phyloP scores from a whole-genome alignment of 35 echinoderm and acorn worm genomes.

The Apostichopus californicus region DNA sequence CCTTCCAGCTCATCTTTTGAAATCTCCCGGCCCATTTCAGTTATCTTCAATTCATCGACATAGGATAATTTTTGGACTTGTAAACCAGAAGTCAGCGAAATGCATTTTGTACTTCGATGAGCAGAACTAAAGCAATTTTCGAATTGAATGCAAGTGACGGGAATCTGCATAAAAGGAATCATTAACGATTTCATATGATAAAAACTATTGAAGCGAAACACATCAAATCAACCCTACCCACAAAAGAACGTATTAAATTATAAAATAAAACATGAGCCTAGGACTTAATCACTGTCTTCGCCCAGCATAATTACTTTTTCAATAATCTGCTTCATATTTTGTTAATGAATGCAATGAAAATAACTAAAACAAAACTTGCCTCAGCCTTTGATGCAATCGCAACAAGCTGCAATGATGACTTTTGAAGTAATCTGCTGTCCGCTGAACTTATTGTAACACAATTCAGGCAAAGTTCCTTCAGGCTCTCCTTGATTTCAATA shows the following conservation, averaged over 20 bases:
- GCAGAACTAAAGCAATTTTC: slow-evolving; percentile 27
- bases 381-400: not conserved
- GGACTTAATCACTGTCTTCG: no score
- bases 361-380: not conserved
- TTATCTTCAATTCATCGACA: not conserved
- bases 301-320: no score
- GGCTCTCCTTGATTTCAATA: not conserved
- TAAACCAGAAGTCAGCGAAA: not conserved
- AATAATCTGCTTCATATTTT: no score
- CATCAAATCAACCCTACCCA: no score
- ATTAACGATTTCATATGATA: not conserved
- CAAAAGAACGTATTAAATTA: no score
- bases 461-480: not conserved
- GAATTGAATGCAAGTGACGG: not conserved
- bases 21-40: slow-evolving; percentile 24
- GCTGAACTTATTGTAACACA: not conserved
- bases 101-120: not conserved
- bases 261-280: no score
- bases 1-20: not conserved
- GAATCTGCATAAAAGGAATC: not conserved
- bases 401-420: not conserved
- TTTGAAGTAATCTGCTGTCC: not conserved
- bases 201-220: no score
- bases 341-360: no score
- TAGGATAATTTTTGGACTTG: not conserved